Evolutionary conservation across 2,113 vertebrate species (phyloP), one percentile per base, ranked within the genome.

Genomic region (Anoplopoma fimbria): DNA sequence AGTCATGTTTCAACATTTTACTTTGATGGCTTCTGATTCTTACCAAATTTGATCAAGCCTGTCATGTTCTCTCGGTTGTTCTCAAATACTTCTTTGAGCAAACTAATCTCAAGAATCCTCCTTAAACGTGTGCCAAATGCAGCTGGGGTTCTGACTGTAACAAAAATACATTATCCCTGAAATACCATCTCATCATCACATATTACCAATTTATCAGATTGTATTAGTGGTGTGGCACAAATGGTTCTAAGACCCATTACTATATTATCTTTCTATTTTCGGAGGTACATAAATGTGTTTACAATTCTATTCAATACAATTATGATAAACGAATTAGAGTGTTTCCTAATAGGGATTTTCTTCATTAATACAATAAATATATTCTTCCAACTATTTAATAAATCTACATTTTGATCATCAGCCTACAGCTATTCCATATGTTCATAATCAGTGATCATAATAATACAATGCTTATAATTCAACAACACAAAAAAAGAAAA

Each of bases 1-100:
- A 60, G 0, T 73, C 19, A 58, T 68, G 61, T 34, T 69, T 61
- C 31, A 62, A 45, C 25, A 45, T 68, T 81, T 60, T 47, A 47
- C 29, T 45, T 33, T n/a, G 34, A 21, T 76, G 36, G 31, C 62
- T 9, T 23, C 9, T 38, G 38, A 25, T 68, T 57, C 7, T 31
- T 51, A 27, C 5, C 33, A 27, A 9, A 63, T 12, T 47, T 47
- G 19, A 25, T 69, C 0, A 34, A 70, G 57, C 49, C 17, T 67
- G 69, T 34, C 23, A 27, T 9, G 34, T 64, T 65, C 36, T 64
- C 21, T 15, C 1, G 1, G 53, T 12, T 55, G 31, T 42, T 45
- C 27, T 64, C 31, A 17, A 19, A 17, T 47, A 29, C 33, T 4
- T 40, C 17, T 57, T 65, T 33, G 38, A 69, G 23, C 45, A 17